Percentiles rank a stretch among this genome's conserved stretches.
Evolutionary conservation across 2,797 vertebrate species (phyloP).

Genomic region (Spatula clypeata): DNA sequence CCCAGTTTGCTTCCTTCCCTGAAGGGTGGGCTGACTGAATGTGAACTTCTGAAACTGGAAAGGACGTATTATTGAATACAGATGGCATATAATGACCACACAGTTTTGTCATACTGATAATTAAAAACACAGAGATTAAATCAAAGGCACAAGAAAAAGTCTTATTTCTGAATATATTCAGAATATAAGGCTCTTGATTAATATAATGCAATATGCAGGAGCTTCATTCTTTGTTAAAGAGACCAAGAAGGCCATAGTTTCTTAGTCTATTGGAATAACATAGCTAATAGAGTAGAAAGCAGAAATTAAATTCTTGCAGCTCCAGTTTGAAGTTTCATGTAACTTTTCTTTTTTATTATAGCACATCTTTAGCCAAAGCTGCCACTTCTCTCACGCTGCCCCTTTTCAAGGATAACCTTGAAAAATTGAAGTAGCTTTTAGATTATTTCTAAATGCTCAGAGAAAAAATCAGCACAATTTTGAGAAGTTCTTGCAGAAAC

Average conservation of each 20-base stretch:
- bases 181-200: background rate
- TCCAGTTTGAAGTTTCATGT: background rate
- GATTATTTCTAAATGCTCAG: background rate
- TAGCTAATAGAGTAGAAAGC: background rate
- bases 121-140: background rate
- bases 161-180: background rate
- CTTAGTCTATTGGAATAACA: rapidly evolving
- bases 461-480: background rate
- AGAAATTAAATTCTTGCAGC: background rate
- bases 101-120: background rate
- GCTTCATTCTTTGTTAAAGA: background rate
- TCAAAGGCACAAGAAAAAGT: background rate
- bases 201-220: background rate
- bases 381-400: background rate
- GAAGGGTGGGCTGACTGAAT: background rate
- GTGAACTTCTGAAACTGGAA: background rate
- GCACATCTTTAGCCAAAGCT: background rate
- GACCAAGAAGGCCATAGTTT: background rate
- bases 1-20: background rate
- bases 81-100: background rate
- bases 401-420: background rate
- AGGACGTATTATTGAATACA: background rate
- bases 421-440: background rate
- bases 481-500: background rate
- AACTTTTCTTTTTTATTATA: background rate